A percentile compares a stretch with the other conserved stretches of the same genome.
phyloP scores from a whole-genome alignment of 2,888 invertebrate species.

The Phengaris alcon region DNA sequence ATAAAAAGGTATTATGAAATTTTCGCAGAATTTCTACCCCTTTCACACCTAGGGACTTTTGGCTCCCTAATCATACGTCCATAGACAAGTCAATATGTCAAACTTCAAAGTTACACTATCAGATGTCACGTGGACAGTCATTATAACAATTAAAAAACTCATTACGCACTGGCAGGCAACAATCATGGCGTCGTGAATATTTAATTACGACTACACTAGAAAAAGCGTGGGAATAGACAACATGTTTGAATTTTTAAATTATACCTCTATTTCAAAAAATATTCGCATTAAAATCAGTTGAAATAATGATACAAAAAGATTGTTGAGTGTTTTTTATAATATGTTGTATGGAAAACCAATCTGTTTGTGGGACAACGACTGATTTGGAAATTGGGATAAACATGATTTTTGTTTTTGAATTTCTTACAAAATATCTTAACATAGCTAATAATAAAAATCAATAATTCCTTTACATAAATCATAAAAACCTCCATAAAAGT shows the following conservation, averaged over 20 bases:
- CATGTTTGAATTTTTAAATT: conserved; percentile 30
- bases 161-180: conserved; percentile 48
- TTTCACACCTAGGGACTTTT: conserved; percentile 16
- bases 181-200: conserved; percentile 50
- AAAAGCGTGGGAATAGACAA: conserved; percentile 41
- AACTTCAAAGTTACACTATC: conserved; percentile 36
- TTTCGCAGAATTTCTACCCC: not conserved
- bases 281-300: no score
- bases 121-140: conserved; percentile 42
- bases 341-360: no score
- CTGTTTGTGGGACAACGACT: no score
- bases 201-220: conserved; percentile 46
- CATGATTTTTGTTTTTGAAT: no score
- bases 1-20: not conserved
- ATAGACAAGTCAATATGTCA: conserved; percentile 28
- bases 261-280: not conserved
- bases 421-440: no score
- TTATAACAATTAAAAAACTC: conserved; percentile 56
- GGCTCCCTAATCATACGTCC: conserved; percentile 4
- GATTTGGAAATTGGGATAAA: no score
- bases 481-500: not conserved
- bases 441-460: no score
- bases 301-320: no score
- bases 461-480: no score
- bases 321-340: no score